A percentile compares a stretch with the other conserved stretches of the same genome.
phyloP scores from a whole-genome alignment of 2,113 vertebrate genomes.

The Siniperca knerii region DNA sequence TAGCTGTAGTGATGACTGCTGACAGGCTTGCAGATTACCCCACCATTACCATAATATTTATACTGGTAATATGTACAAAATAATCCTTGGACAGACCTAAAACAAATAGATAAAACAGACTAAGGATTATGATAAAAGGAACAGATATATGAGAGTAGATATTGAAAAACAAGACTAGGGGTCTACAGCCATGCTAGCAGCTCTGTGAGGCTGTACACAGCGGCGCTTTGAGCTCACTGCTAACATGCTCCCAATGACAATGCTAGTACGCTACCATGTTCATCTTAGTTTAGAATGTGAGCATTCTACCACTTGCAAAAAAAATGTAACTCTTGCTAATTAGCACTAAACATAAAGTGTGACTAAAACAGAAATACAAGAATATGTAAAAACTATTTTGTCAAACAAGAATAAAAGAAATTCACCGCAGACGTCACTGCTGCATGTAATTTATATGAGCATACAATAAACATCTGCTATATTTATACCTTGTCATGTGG shows the following conservation, averaged over 20 bases:
- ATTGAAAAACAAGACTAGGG: not conserved
- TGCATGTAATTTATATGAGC: not conserved
- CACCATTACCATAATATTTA: no score
- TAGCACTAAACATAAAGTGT: not conserved
- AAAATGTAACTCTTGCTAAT: no score
- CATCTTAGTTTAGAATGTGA: not conserved
- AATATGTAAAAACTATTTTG: not conserved
- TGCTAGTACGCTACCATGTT: not conserved
- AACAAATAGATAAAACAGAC: not conserved
- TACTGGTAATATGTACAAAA: not conserved
- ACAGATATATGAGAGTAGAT: not conserved
- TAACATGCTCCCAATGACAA: no score
- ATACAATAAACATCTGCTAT: not conserved
- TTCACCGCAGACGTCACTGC: not conserved
- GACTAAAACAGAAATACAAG: not conserved
- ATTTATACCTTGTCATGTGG: conserved; percentile 91
- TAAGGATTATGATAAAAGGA: not conserved
- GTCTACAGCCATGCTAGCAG: not conserved
- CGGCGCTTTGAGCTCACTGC: no score
- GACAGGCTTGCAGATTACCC: not conserved
- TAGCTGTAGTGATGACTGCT: not conserved
- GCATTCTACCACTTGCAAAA: not conserved
- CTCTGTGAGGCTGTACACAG: no score
- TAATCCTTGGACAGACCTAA: not conserved
- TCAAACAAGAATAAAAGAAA: not conserved